Evolutionary conservation across 2,113 vertebrate genomes (phyloP), one percentile per base, ranked within the genome.

Genomic region (Odontophorus gujanensis): DNA sequence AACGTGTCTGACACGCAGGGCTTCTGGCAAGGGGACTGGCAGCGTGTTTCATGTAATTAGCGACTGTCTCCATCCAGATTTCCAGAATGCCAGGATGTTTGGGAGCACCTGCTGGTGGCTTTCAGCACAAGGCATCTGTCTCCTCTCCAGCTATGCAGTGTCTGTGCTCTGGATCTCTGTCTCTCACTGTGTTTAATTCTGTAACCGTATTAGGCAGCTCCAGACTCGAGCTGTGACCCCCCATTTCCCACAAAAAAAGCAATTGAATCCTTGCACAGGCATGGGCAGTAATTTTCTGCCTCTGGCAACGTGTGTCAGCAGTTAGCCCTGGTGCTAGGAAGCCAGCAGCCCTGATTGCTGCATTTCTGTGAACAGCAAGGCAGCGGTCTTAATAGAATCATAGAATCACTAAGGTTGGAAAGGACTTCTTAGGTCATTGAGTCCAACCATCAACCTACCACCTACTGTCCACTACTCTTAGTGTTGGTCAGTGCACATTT

Each of bases 21-120:
- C 59, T 82, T 87, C 85, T 95, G 96, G 79, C 85, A 48, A 50
- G 43, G 36, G 30, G 6, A 53, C 79, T 83, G 90, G 71, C 68
- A 89, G 76, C 7, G 0, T 63, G 51, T 63, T 91, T 51, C 0
- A 0, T 1, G 4, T 85, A 57, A 75, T 90, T 90, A 87, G 57
- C 51, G 61, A 30, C 75, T 95, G 82, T 74, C 76, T 79, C 57
- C 3, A 0, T 74, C 40, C 90, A 93, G 48, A 75, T 84, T 74
- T 91, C 82, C 43, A 51, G 17, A 81, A 72, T 2, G 1, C 57
- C 72, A 78, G 68, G 68, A 78, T 83, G 68, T 91, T 92, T 75
- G 90, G 91, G 68, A 92, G 67, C 91, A 92, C 87, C 95, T 96
- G 96, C 69, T 92, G 65, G 79, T 53, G 53, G 80, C 85, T 96